These are phyloP conservation scores for Ochropacha duplaris DNA, from an alignment of 2,888 invertebrate genomes.

Conservation along the genomic window DNA sequence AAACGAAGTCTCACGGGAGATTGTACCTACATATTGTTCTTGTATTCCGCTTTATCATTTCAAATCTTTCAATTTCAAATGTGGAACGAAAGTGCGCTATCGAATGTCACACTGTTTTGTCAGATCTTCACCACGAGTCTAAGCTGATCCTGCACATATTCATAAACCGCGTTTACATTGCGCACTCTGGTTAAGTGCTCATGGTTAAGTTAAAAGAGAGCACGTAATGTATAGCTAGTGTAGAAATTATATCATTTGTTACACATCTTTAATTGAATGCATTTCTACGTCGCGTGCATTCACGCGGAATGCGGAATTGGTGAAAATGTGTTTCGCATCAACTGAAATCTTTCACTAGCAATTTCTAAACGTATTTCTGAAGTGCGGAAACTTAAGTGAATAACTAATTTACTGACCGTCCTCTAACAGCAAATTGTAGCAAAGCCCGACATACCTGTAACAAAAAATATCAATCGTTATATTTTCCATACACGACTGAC, in stretches of 20 bases:
- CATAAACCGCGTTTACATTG: neutral
- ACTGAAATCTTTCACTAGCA: neutral
- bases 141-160: neutral
- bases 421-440: neutral
- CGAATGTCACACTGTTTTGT: conserved; percentile 46
- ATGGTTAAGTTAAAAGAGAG: neutral
- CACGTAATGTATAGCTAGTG: neutral
- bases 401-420: too few species aligned
- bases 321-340: conserved; percentile 20
- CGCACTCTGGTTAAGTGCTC: neutral
- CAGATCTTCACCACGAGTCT: neutral
- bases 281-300: conserved; percentile 30
- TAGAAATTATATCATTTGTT: too few species aligned
- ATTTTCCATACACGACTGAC: neutral
- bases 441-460: neutral
- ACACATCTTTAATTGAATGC: conserved; percentile 6
- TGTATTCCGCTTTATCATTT: conserved; percentile 35
- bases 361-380: neutral
- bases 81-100: conserved; percentile 43
- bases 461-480: neutral
- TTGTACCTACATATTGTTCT: conserved; percentile 36
- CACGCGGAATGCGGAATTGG: conserved; percentile 36
- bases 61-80: conserved; percentile 52
- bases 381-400: neutral
- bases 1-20: conserved; percentile 18